Conservation (phyloP, 2,888 invertebrate genomes). For the Callyntrura guangdongensis region DNA sequence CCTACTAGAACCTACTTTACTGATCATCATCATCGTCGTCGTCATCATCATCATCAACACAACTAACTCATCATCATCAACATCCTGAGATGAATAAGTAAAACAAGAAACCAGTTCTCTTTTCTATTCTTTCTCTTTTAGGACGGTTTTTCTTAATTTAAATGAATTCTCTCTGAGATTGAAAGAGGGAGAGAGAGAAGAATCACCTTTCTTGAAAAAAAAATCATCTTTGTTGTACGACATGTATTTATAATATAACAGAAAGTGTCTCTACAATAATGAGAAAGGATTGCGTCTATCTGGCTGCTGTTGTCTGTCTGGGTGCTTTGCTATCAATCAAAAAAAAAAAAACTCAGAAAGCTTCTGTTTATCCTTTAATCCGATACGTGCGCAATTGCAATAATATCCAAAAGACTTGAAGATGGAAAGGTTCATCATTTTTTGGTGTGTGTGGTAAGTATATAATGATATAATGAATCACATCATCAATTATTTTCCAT, state of each 20-base stretch:
- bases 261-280: slow-evolving; percentile 7
- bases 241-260: neutral
- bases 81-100: slow-evolving; percentile 41
- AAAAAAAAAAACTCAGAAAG: neutral
- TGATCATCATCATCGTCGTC: slow-evolving; percentile 27
- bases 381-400: neutral
- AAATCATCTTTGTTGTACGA: neutral
- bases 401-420: neutral
- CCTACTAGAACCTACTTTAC: slow-evolving; percentile 32
- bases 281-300: neutral
- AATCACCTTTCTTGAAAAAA: slow-evolving; percentile 42
- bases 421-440: neutral
- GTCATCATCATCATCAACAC: slow-evolving; percentile 2
- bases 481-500: neutral
- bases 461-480: neutral
- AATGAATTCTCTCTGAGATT: slow-evolving; percentile 63
- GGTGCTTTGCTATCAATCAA: slow-evolving; percentile 23
- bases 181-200: slow-evolving; percentile 13
- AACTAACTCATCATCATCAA: neutral
- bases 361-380: neutral
- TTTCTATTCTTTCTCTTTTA: neutral
- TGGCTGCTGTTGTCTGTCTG: slow-evolving; percentile 3
- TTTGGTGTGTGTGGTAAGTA: neutral
- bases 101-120: slow-evolving; percentile 65
- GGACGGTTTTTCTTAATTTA: slow-evolving; percentile 58